These are phyloP conservation scores for Drosophila pullipes DNA, from an alignment of 2,888 invertebrate species.

Conservation along the genomic window DNA sequence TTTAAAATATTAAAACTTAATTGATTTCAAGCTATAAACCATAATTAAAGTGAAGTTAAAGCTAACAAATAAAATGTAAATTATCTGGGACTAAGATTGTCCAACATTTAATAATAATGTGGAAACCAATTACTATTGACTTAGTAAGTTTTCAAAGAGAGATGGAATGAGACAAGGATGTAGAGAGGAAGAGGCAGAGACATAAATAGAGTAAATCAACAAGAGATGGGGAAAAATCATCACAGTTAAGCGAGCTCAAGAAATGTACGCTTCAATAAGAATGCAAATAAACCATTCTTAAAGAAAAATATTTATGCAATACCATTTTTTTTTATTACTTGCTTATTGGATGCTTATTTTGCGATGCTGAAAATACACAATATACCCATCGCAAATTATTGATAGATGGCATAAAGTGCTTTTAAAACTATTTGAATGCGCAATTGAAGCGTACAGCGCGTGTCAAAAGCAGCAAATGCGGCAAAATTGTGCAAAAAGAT, in stretches of 20 bases:
- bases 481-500: constrained; percentile 57
- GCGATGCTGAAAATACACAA: background rate
- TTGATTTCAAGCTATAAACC: background rate
- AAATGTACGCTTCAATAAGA: background rate
- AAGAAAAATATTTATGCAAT: background rate
- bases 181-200: background rate
- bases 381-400: constrained; percentile 18
- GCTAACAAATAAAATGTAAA: background rate
- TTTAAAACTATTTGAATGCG: constrained; percentile 35
- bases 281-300: background rate
- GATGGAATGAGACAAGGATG: background rate
- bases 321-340: background rate
- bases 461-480: constrained; percentile 73
- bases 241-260: background rate
- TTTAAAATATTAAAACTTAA: background rate
- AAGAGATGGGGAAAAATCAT: background rate
- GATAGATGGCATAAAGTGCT: constrained; percentile 28
- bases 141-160: background rate
- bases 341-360: background rate
- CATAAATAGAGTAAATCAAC: background rate
- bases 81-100: background rate
- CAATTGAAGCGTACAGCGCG: constrained; percentile 42
- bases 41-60: background rate
- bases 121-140: background rate
- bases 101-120: background rate